Percentiles rank a stretch among this genome's conserved stretches.
Conservation (phyloP, 2,113 vertebrate species). For the Acrocephalus arundinaceus region DNA sequence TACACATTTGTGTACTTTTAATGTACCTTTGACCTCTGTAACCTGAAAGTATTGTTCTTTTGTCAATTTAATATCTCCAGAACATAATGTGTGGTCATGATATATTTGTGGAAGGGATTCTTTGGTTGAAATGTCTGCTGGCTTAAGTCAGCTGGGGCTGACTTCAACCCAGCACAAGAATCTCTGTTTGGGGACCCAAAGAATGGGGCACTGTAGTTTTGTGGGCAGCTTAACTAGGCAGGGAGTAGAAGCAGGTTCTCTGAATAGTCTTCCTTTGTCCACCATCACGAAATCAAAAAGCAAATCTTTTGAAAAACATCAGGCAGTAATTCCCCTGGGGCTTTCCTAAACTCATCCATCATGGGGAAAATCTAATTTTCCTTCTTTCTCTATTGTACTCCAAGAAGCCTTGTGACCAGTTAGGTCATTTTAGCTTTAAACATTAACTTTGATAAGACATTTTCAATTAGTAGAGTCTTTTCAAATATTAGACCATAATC, state of each 20-base stretch:
- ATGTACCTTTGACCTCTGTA: not conserved
- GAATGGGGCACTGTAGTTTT: slow-evolving; percentile 26
- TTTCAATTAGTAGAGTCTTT: slow-evolving; percentile 21
- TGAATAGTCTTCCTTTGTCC: slow-evolving; percentile 47
- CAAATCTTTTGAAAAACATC: slow-evolving; percentile 48
- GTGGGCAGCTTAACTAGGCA: not conserved
- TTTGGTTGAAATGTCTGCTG: slow-evolving; percentile 10
- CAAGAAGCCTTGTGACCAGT: slow-evolving; percentile 32
- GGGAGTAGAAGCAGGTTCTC: slow-evolving; percentile 18
- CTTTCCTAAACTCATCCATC: slow-evolving; percentile 40
- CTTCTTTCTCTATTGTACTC: slow-evolving; percentile 47
- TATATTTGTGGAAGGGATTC: not conserved
- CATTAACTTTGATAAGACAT: not conserved
- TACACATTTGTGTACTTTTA: not conserved
- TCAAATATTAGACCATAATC: not conserved
- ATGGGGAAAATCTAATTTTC: slow-evolving; percentile 53
- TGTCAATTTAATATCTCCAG: not conserved
- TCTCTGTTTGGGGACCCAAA: not conserved
- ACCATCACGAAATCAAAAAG: slow-evolving; percentile 47
- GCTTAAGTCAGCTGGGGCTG: slow-evolving; percentile 32
- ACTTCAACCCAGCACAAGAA: not conserved
- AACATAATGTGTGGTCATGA: not conserved
- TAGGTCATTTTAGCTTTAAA: slow-evolving; percentile 56
- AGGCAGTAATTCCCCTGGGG: slow-evolving; percentile 16
- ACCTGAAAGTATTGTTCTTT: not conserved